Evolutionary conservation across 2,888 invertebrate species (phyloP), one percentile per base, ranked within the genome.

Genomic region (Plebejus melissa): DNA sequence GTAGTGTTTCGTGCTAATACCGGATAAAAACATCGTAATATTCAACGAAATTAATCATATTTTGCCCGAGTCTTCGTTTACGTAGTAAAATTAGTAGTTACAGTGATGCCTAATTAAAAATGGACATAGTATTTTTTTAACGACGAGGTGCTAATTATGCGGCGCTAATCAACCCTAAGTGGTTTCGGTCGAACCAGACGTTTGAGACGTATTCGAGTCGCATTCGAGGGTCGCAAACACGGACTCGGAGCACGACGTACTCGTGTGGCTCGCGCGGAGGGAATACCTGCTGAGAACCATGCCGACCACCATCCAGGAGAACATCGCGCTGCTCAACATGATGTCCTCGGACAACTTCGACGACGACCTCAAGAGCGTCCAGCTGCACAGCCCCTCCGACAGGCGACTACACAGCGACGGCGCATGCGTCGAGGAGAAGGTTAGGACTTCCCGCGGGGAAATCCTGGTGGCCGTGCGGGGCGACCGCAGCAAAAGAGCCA

Each of bases 381-480:
- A 98, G 90, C 94, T 98, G 83, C 97, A 97, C 92, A 97, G 96
- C 87, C 97, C 98, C 78, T 95, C 96, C 81, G 95, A 96, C 76
- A 95, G 97, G 83, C 85, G 90, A 82, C 86, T 90, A 81, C 90
- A 90, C 82, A 91, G 90, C 82, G 92, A 90, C 84, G 92, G 91
- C 93, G 93, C 93, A 91, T 93, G 93, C 92, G 90, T 90, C 79
- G 94, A 94, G 80, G 96, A 97, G 83, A 95, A 97, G 85, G 97
- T 99, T 82, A 97, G 97, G 88, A 99, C 98, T 75, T 97, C 97
- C 86, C 96, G 96, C 88, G 99, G 99, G 79, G 96, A 96, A 83
- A 94, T 99, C 82, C 95, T 98, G 84, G 98, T 99, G 77, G 98
- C 98, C 78, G 96, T 99, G 82, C 98, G 98, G 89, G 99, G 99